These are phyloP conservation scores for Nematolebias whitei DNA, from an alignment of 2,113 vertebrate genomes.

Conservation along the genomic window DNA sequence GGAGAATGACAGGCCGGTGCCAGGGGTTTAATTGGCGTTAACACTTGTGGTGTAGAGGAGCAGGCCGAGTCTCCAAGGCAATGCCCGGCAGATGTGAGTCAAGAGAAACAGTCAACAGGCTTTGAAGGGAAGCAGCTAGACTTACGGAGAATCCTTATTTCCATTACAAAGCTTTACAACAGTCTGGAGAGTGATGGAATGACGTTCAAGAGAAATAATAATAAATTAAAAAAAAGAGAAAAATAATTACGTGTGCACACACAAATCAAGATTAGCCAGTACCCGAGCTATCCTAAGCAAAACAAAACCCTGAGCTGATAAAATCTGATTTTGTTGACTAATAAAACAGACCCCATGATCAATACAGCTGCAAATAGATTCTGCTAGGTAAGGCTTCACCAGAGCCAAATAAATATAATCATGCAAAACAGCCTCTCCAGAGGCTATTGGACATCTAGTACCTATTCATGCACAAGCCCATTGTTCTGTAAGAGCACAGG, in stretches of 20 bases:
- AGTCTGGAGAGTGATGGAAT: constrained; percentile 43
- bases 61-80: constrained; percentile 61
- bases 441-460: constrained; percentile 38
- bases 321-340: constrained; percentile 60
- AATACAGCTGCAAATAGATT: constrained; percentile 67
- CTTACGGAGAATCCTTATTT: constrained; percentile 55
- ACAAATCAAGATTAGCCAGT: constrained; percentile 55
- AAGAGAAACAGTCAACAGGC: constrained; percentile 63
- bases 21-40: constrained; percentile 76
- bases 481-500: constrained; percentile 11
- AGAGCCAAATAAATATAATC: constrained; percentile 65
- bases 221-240: constrained; percentile 15
- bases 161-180: constrained; percentile 48
- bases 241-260: constrained; percentile 60
- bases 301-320: constrained; percentile 45
- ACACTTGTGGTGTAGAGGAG: constrained; percentile 57
- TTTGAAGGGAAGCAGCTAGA: constrained; percentile 69
- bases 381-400: constrained; percentile 43
- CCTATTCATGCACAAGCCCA: constrained; percentile 35
- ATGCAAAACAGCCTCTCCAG: constrained; percentile 52
- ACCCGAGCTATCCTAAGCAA: constrained; percentile 21
- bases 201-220: constrained; percentile 48
- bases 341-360: constrained; percentile 61
- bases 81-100: constrained; percentile 67
- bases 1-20: constrained; percentile 69